Evolutionary conservation across 2,888 invertebrate genomes (phyloP).

Genomic region (Diloba caeruleocephala): DNA sequence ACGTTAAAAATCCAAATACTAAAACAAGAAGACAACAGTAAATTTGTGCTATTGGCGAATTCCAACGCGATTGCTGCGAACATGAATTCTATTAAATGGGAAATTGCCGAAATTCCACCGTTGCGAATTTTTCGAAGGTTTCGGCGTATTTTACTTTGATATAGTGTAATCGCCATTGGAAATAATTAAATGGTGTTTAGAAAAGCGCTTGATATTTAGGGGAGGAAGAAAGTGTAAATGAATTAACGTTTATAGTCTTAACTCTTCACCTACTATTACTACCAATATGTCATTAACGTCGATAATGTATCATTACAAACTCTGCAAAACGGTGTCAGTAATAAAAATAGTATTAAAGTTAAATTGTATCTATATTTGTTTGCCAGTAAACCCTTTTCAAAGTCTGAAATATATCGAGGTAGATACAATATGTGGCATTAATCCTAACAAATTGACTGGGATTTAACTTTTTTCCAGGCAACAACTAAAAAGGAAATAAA

Average conservation of each 20-base stretch:
- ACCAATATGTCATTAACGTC: conserved; percentile 13
- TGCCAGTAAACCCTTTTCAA: conserved; percentile 6
- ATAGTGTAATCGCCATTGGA: conserved; percentile 47
- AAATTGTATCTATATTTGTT: neutral
- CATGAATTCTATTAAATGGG: conserved; percentile 59
- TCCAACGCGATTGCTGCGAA: conserved; percentile 54
- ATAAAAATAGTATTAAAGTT: too few species aligned
- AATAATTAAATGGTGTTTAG: conserved; percentile 48
- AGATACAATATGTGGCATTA: conserved; percentile 27
- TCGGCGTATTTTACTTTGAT: conserved; percentile 56
- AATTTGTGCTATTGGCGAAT: conserved; percentile 51
- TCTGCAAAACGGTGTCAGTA: too few species aligned
- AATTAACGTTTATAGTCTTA: too few species aligned
- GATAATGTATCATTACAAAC: neutral
- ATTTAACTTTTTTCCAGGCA: conserved; percentile 14
- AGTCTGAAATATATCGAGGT: conserved; percentile 20
- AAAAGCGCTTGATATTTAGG: conserved; percentile 33
- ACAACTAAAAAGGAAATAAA: neutral
- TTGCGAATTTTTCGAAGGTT: conserved; percentile 47
- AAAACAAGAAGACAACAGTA: conserved; percentile 27
- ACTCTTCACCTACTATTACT: neutral
- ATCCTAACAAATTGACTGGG: conserved; percentile 34
- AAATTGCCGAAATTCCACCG: conserved; percentile 53
- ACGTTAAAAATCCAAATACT: conserved; percentile 33
- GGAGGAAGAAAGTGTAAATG: too few species aligned